Percentiles rank a stretch among this genome's conserved stretches.
These are phyloP conservation scores for Aptenodytes patagonicus DNA, from an alignment of 2,113 vertebrate genomes.

Conservation along the genomic window DNA sequence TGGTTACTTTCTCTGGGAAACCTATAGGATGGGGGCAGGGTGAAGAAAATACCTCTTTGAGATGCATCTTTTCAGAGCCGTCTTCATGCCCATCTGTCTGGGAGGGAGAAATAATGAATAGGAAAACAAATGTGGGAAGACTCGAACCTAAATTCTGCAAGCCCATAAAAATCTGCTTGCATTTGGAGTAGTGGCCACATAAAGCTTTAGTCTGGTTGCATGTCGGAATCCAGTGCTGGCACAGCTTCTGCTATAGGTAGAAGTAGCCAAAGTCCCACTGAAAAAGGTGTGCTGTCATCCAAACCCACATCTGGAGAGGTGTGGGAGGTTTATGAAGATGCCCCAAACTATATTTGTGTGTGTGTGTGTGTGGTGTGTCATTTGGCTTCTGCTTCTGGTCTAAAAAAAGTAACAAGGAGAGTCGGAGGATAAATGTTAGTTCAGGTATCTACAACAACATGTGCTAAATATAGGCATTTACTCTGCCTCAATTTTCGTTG, in stretches of 20 bases:
- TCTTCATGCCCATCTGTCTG: not conserved
- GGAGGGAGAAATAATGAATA: not conserved
- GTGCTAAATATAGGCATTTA: not conserved
- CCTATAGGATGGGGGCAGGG: not conserved
- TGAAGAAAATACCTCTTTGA: not conserved
- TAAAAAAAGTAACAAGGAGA: not conserved
- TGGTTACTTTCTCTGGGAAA: not conserved
- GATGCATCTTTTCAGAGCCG: not conserved
- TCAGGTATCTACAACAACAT: not conserved
- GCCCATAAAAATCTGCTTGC: not conserved
- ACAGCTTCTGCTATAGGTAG: not conserved
- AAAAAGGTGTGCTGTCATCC: not conserved
- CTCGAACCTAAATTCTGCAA: not conserved
- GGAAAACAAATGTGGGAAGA: not conserved
- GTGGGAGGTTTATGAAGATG: not conserved
- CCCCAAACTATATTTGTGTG: not conserved
- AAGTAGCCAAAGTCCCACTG: not conserved
- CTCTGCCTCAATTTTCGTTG: not conserved
- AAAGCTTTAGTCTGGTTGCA: not conserved
- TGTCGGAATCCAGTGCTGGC: not conserved
- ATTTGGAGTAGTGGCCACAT: not conserved
- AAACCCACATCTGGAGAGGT: not conserved
- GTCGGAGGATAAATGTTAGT: fast-evolving
- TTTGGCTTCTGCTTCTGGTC: not conserved
- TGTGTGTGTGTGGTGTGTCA: not conserved